Base-by-base conservation (phyloP, 1,140 invertebrate genomes). In the Diachasmimorpha longicaudata region DNA sequence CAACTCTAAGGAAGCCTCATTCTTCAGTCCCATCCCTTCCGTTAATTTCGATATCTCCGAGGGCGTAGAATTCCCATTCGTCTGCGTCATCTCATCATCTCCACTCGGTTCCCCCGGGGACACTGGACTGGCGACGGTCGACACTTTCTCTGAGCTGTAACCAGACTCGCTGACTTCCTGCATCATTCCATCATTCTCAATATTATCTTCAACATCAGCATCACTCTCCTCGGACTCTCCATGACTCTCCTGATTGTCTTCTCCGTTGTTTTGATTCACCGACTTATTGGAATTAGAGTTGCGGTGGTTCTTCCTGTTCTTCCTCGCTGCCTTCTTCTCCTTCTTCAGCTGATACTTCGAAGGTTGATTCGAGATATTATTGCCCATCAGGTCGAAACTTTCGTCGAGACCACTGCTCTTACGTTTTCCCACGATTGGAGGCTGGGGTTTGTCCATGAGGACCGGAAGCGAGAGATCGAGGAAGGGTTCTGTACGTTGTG, bases 381-480 rank as follows among this genome's bases (percentile, higher is more conserved):
- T 85, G 4, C 70, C 78, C 74, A 76, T 79, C n/a, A 74, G 55
- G 39, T 86, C 84, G n/a, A 77, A 79, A n/a, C 75, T 75, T 14
- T 87, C 82, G 1, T 84, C 82, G 6, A 77, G 72, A 46, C 75
- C 79, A 46, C 70, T 84, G 63, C 82, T 85, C 25, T 83, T 84
- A 58, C 84, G 83, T 79, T 83, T 84, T 16, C n/a, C 31, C 0
- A 81, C 87, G 81, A 83, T 88, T 42, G 86, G 92, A 1, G 93
- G 92, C 74, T 93, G 91, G 4, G 93, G 92, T 79, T 94, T 93
- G 55, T 93, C 92, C 9, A 91, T 92, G 48, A 92, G 93, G 9
- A 99, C 93, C 0, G 98, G 96, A 70, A 99, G 88, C 78, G 97
- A 98, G 70, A 99, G 90, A 90, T 99, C 98, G 69, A 99, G 90